Evolutionary conservation across 2,113 vertebrate genomes (phyloP), one percentile per base, ranked within the genome.

Genomic region (Mus pahari): DNA sequence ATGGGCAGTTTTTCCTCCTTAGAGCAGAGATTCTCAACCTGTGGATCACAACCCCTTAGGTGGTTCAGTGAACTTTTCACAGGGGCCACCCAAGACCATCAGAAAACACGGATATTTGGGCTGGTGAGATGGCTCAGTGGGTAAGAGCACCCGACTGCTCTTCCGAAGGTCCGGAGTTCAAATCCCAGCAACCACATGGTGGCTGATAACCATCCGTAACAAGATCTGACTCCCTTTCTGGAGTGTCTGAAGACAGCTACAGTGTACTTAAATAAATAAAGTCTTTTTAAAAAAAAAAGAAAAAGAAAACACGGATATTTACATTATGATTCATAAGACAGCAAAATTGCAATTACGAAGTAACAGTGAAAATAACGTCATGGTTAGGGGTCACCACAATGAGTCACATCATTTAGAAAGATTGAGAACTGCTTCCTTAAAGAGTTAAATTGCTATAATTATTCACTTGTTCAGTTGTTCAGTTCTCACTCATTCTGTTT

Each of bases 401-500:
- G 70, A 10, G 70, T 73, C 36, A 39, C 70, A 73, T 36, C 7
- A 9, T 73, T 73, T 73, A 22, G 36, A 20, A 73, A 73, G 36
- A 17, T 39, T 73, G 70, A 39, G 36, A 39, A 73, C 70, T 3
- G 2, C 77, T 68, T 39, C n/a, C 50, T 83, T 79, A 60, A 22
- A 86, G 36, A 14, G 24, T 22, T 86, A 39, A 66, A 39, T 94
- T 91, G 64, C 22, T 86, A 24, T 95, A 48, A 24, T 17, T 39
- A 73, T 82, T 95, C n/a, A 86, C 70, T 95, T 95, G 45, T 87
- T 94, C 28, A 66, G 17, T 95, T 93, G 86, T 62, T 93, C 79
- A 71, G 45, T 19, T 74, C 12, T 58, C 62, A 36, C 8, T 71
- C 36, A 84, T 31, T 88, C 50, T 11, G 78, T 83, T 90, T 92